These are phyloP conservation scores for Colaptes auratus DNA, from an alignment of 2,113 vertebrate species.

Conservation along the genomic window DNA sequence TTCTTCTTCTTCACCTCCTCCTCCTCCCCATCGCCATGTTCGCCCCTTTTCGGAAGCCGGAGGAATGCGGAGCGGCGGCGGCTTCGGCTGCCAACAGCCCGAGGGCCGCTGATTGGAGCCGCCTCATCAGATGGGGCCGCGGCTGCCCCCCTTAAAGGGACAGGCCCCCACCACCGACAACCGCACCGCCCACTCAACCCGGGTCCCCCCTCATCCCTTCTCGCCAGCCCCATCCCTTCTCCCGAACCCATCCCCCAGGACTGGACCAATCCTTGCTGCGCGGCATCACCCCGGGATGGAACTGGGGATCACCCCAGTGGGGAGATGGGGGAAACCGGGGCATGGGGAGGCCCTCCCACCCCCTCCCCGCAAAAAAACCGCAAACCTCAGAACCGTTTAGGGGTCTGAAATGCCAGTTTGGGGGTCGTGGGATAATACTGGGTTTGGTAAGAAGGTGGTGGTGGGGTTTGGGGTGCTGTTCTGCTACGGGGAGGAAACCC, in stretches of 20 bases:
- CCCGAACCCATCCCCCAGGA: not conserved
- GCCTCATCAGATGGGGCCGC: slow-evolving; percentile 88
- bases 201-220: not conserved
- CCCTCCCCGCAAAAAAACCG: too few species aligned
- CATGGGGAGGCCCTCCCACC: not conserved
- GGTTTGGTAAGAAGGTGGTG: too few species aligned
- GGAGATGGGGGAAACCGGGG: not conserved
- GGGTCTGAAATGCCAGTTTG: not conserved
- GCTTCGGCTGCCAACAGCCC: slow-evolving; percentile 14
- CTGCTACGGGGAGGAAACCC: not conserved
- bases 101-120: slow-evolving; percentile 86
- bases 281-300: not conserved
- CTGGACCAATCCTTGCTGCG: too few species aligned
- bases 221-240: not conserved
- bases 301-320: not conserved
- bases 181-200: not conserved
- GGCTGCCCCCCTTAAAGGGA: slow-evolving; percentile 89
- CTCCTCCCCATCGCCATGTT: slow-evolving; percentile 51
- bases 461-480: too few species aligned
- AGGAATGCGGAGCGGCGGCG: slow-evolving; percentile 23
- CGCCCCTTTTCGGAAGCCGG: slow-evolving; percentile 31
- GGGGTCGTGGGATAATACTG: too few species aligned
- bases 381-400: not conserved
- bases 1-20: too few species aligned
- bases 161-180: slow-evolving; percentile 53